Evolutionary conservation across 2,113 vertebrate genomes (phyloP).

Genomic region (Sorex araneus): DNA sequence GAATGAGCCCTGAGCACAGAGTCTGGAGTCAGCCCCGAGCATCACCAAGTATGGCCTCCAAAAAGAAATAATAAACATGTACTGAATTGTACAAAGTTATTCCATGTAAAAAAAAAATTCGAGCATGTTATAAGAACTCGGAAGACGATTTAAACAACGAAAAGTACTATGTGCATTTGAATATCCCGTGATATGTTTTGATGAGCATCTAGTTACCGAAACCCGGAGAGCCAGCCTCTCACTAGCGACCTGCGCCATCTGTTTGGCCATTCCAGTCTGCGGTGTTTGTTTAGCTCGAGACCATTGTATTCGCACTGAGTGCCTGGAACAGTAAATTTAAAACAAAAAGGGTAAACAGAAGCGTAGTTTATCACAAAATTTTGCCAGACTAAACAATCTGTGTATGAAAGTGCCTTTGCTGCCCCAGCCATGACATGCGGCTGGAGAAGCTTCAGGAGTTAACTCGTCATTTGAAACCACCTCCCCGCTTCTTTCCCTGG

Average conservation of each 20-base stretch:
- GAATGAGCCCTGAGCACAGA: too few species aligned
- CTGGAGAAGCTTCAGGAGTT: not conserved
- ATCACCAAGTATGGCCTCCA: too few species aligned
- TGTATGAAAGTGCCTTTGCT: not conserved
- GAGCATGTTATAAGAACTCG: not conserved
- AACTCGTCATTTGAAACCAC: conserved; percentile 14
- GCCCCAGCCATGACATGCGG: not conserved
- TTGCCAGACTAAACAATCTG: conserved; percentile 23
- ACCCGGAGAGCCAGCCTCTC: not conserved
- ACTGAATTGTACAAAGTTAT: not conserved
- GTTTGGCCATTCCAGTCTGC: conserved; percentile 55
- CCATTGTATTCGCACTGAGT: conserved; percentile 45
- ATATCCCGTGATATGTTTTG: not conserved
- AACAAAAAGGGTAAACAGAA: conserved; percentile 43
- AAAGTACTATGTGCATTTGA: not conserved
- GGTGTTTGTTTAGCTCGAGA: conserved; percentile 45
- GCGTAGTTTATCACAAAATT: not conserved
- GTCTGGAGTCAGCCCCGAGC: too few species aligned
- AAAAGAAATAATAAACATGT: too few species aligned
- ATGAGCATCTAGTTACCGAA: not conserved
- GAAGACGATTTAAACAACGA: conserved; percentile 33
- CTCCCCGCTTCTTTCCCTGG: not conserved
- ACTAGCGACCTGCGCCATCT: not conserved
- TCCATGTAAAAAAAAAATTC: conserved; percentile 28
- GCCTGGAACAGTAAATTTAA: conserved; percentile 31